Conservation (phyloP, 2,113 vertebrate genomes). For the Microtus oregoni region DNA sequence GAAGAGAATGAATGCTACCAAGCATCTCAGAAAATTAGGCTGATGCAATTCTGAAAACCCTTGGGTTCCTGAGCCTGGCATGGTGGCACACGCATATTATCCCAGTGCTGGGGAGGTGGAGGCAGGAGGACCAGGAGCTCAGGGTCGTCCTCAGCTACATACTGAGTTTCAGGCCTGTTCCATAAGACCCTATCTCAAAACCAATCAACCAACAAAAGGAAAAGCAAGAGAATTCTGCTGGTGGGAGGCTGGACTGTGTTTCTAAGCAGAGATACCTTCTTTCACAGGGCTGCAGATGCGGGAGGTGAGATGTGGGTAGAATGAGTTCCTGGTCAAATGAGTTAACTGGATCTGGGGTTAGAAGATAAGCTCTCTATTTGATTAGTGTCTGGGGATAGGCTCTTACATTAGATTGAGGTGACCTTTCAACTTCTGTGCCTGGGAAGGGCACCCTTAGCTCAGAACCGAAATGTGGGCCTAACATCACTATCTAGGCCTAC, state of each 20-base stretch:
- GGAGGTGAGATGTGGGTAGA: background rate
- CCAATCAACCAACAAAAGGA: background rate
- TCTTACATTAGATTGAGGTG: background rate
- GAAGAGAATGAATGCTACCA: background rate
- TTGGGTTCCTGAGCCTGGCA: background rate
- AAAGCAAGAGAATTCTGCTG: background rate
- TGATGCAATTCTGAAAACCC: background rate
- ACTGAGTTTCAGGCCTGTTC: background rate
- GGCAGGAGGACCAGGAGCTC: background rate
- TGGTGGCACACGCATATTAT: background rate
- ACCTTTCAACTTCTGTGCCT: background rate
- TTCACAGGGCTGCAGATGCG: background rate
- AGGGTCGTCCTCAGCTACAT: background rate
- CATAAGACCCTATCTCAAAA: background rate
- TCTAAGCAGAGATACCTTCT: background rate
- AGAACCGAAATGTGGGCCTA: background rate
- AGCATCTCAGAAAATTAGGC: background rate
- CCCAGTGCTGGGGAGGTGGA: background rate
- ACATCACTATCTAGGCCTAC: background rate
- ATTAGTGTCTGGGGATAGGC: background rate
- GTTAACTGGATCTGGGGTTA: background rate
- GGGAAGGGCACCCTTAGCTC: background rate
- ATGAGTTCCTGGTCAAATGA: background rate
- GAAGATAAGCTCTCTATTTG: background rate
- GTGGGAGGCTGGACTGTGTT: background rate